A percentile compares a stretch with the other conserved stretches of the same genome.
These are phyloP conservation scores for Drosophila pectinifera DNA, from an alignment of 1,140 invertebrate species.

Conservation along the genomic window DNA sequence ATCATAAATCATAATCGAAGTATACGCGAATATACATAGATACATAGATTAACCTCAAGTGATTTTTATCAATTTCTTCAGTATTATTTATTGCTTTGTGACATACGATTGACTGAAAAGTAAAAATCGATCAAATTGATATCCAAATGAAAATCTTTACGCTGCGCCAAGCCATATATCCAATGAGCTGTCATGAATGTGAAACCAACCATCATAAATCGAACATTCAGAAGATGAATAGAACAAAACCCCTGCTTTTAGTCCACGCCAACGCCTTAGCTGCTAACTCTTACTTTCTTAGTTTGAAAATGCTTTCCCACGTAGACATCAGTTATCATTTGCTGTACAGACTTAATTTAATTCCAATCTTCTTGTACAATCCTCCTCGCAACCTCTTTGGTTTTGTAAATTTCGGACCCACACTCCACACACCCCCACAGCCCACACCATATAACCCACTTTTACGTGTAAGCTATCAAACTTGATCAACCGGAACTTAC, in stretches of 20 bases:
- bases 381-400: constrained; percentile 23
- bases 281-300: constrained; percentile 22
- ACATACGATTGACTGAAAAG: constrained; percentile 22
- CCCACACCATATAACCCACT: neutral
- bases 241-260: constrained; percentile 23
- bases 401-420: constrained; percentile 32
- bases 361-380: constrained; percentile 18
- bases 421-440: neutral
- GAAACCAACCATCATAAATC: neutral
- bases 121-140: constrained; percentile 16
- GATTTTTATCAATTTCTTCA: constrained; percentile 73
- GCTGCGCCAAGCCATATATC: constrained; percentile 32
- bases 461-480: constrained; percentile 29
- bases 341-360: constrained; percentile 42
- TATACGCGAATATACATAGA: constrained; percentile 19
- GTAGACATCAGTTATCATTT: constrained; percentile 24
- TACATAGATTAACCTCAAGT: constrained; percentile 54
- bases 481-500: constrained; percentile 42
- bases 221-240: constrained; percentile 13
- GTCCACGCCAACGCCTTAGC: constrained; percentile 20
- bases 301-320: constrained; percentile 11
- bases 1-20: constrained; percentile 20
- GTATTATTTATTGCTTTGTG: constrained; percentile 78
- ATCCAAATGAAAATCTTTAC: constrained; percentile 17
- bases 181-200: constrained; percentile 27